phyloP scores from a whole-genome alignment of 2,888 invertebrate genomes.

The Pristionchus maxplancki region DNA sequence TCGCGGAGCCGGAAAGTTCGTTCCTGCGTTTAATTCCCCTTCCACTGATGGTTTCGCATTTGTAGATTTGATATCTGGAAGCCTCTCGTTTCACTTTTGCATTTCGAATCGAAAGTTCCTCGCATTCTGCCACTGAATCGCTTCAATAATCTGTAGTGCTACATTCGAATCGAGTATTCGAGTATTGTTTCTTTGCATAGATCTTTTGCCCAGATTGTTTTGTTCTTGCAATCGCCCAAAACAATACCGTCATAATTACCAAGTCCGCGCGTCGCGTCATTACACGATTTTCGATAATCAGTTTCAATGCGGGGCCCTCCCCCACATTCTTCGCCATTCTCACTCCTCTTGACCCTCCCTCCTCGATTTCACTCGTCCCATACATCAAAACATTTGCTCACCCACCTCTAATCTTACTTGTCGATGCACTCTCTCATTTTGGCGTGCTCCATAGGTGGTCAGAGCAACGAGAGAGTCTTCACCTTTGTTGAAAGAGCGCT shows the following conservation, averaged over 20 bases:
- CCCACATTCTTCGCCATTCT: background rate
- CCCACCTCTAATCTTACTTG: too few species aligned
- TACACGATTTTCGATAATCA: constrained; percentile 24
- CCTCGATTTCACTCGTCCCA: background rate
- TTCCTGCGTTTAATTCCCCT: background rate
- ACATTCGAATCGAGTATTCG: background rate
- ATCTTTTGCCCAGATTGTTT: background rate
- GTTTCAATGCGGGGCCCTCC: background rate
- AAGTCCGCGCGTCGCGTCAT: background rate
- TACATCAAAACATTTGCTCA: background rate
- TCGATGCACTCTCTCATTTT: background rate
- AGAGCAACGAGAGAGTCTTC: background rate
- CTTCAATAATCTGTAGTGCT: background rate
- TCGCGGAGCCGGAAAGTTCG: background rate
- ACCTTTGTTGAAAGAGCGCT: background rate
- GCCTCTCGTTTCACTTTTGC: background rate
- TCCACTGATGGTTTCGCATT: background rate
- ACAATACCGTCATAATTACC: background rate
- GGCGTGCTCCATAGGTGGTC: background rate
- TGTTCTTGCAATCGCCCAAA: background rate
- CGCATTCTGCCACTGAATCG: background rate
- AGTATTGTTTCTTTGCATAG: background rate
- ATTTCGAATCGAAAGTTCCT: background rate
- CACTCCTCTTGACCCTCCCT: background rate
- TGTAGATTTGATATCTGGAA: background rate